phyloP scores from a whole-genome alignment of 2,113 vertebrate species.

The Siniperca knerii region DNA sequence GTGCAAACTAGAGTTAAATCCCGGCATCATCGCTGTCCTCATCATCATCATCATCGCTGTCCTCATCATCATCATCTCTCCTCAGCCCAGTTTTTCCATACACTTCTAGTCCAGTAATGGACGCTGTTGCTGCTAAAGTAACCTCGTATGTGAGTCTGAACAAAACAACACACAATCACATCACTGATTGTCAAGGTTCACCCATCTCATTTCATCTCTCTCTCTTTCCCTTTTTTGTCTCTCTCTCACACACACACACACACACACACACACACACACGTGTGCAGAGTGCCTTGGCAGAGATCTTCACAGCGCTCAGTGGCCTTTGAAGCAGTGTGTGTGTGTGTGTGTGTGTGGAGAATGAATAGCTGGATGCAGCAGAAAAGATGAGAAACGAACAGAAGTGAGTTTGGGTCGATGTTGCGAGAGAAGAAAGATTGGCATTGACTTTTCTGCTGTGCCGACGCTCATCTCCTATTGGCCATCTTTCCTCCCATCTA shows the following conservation, averaged over 20 bases:
- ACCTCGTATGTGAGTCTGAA: neutral
- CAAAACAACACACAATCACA: neutral
- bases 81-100: neutral
- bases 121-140: neutral
- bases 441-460: slow-evolving; percentile 70
- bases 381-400: slow-evolving; percentile 38
- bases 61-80: neutral
- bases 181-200: slow-evolving; percentile 17
- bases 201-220: slow-evolving; percentile 15
- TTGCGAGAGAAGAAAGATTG: slow-evolving; percentile 61
- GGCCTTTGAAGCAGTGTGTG: slow-evolving; percentile 35
- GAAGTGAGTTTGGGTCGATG: slow-evolving; percentile 62
- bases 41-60: neutral
- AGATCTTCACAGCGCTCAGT: slow-evolving; percentile 17
- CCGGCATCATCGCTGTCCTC: neutral
- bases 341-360: slow-evolving; percentile 13
- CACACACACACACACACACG: slow-evolving; percentile 7
- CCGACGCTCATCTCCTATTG: slow-evolving; percentile 52
- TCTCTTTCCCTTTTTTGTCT: neutral
- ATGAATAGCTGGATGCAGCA: slow-evolving; percentile 28
- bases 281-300: neutral
- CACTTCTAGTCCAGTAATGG: neutral
- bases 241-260: neutral
- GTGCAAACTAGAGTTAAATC: too few relatives aligned
- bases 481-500: slow-evolving; percentile 51